phyloP scores from a whole-genome alignment of 2,113 vertebrate species.

The Campylomormyrus numenius region DNA sequence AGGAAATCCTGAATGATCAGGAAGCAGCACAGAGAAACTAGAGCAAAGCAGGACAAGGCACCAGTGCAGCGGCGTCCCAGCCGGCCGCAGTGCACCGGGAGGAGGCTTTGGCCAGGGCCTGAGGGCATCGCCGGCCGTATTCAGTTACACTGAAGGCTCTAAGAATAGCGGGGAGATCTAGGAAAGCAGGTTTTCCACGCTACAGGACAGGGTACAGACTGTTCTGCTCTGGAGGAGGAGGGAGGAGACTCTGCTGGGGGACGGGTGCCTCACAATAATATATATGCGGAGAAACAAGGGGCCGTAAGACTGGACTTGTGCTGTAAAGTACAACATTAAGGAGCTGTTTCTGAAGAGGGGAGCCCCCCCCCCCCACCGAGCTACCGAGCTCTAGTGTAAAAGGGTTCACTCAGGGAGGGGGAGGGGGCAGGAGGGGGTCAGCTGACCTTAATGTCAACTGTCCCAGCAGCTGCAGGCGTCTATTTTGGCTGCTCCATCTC shows the following conservation, averaged over 20 bases:
- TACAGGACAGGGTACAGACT: constrained; percentile 31
- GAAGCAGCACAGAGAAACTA: background rate
- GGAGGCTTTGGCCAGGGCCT: background rate
- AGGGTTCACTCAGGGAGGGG: background rate
- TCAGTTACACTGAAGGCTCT: constrained; percentile 27
- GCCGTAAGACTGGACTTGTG: background rate
- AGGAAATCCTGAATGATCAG: background rate
- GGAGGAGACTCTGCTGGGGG: background rate
- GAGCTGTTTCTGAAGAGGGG: background rate
- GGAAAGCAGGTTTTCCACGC: background rate
- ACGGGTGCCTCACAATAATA: background rate
- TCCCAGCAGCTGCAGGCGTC: constrained; percentile 65
- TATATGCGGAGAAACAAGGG: background rate
- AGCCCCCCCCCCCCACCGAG: too few species aligned
- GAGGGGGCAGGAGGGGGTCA: background rate
- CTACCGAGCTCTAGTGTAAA: background rate
- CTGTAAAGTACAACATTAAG: background rate
- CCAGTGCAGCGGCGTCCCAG: background rate
- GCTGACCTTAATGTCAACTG: constrained; percentile 31
- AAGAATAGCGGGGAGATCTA: constrained; percentile 26
- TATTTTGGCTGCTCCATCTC: constrained; percentile 58
- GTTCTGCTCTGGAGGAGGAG: constrained; percentile 27
- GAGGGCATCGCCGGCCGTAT: constrained; percentile 24
- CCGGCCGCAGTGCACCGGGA: background rate
- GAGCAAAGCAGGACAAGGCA: background rate